Evolutionary conservation across 2,888 invertebrate species (phyloP).

Genomic region (Polylopha cassiicola): DNA sequence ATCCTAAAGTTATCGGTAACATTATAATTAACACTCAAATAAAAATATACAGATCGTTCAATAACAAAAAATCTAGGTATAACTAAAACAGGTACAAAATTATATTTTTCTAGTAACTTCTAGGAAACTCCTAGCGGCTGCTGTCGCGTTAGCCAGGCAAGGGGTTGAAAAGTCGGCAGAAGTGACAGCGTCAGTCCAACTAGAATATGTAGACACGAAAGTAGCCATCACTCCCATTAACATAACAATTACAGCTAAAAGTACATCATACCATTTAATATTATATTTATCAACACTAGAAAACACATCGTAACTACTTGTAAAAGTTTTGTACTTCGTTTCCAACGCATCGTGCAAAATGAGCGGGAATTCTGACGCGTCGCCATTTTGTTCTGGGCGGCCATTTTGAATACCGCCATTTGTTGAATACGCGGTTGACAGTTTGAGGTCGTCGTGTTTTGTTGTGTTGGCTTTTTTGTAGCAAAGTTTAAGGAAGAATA

Average conservation of each 20-base stretch:
- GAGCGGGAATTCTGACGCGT: slow-evolving; percentile 42
- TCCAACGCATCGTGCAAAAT: slow-evolving; percentile 35
- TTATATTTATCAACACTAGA: slow-evolving; percentile 38
- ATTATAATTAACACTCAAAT: too few relatives aligned
- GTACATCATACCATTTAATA: slow-evolving; percentile 65
- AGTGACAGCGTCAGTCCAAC: slow-evolving; percentile 79
- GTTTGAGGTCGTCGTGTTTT: slow-evolving; percentile 22
- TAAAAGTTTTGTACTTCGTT: slow-evolving; percentile 54
- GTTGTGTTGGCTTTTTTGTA: slow-evolving; percentile 58
- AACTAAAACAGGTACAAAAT: background rate
- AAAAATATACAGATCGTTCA: too few relatives aligned
- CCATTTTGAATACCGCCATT: slow-evolving; percentile 26
- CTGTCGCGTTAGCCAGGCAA: slow-evolving; percentile 81
- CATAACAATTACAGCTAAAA: slow-evolving; percentile 77
- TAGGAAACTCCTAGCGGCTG: slow-evolving; percentile 59
- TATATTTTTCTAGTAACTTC: slow-evolving; percentile 13
- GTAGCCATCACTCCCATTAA: slow-evolving; percentile 81
- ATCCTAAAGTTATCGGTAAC: too few relatives aligned
- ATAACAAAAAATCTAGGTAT: too few relatives aligned
- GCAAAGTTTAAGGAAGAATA: slow-evolving; percentile 85
- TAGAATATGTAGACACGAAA: slow-evolving; percentile 82
- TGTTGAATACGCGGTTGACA: slow-evolving; percentile 16
- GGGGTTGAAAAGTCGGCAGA: slow-evolving; percentile 83
- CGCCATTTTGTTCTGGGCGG: slow-evolving; percentile 26
- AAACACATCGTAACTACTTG: slow-evolving; percentile 28